Evolutionary conservation across 2,888 invertebrate species (phyloP).

Genomic region (Sminthurides aquaticus): DNA sequence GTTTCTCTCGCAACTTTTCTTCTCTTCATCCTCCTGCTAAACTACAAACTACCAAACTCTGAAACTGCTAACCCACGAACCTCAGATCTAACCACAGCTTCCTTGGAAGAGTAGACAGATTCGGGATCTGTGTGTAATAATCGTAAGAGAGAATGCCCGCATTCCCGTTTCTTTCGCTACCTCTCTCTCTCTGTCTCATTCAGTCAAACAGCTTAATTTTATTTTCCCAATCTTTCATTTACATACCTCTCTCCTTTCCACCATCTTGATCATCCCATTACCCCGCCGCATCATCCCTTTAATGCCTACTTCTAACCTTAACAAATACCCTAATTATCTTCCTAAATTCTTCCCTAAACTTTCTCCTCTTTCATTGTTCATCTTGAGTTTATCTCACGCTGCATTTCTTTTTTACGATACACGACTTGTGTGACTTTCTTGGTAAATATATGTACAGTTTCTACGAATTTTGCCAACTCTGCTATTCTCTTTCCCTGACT

Average conservation of each 20-base stretch:
- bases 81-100: background rate
- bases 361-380: no score
- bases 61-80: no score
- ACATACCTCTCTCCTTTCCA: background rate
- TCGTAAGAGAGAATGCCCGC: background rate
- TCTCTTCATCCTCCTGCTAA: background rate
- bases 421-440: no score
- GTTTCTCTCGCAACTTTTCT: background rate
- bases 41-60: background rate
- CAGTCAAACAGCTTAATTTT: no score
- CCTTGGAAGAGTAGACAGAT: no score
- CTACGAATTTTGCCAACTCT: background rate
- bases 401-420: no score
- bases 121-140: background rate
- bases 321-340: background rate
- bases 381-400: no score
- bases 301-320: background rate
- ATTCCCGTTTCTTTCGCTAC: background rate
- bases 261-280: background rate
- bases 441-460: no score
- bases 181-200: background rate
- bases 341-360: background rate
- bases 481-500: background rate
- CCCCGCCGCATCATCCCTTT: background rate
- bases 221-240: no score